Percentiles rank a stretch among this genome's conserved stretches.
These are phyloP conservation scores for Matsumyia berberina DNA, from an alignment of 2,888 invertebrate species.

Conservation along the genomic window DNA sequence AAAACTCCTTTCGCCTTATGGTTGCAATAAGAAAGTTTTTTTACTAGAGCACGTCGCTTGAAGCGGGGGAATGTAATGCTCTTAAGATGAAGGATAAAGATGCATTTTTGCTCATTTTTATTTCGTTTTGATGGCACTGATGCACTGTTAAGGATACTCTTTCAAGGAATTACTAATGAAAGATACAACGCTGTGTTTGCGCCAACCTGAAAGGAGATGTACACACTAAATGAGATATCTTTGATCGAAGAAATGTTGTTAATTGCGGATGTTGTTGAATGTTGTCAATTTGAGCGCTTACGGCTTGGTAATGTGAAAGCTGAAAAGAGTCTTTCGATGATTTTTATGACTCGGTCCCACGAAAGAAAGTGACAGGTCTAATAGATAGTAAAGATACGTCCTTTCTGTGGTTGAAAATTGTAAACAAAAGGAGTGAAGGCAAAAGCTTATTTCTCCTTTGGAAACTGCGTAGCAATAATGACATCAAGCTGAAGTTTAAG, in stretches of 20 bases:
- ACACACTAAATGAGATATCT: conserved; percentile 16
- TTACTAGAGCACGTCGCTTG: neutral
- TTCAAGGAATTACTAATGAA: conserved; percentile 18
- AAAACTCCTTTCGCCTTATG: too few relatives aligned
- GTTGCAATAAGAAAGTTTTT: conserved; percentile 6
- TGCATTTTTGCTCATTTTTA: conserved; percentile 12
- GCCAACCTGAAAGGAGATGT: neutral
- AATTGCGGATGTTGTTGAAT: neutral
- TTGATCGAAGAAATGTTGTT: conserved; percentile 11
- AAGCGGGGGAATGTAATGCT: neutral
- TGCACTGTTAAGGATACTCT: neutral
- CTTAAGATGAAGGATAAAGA: conserved; percentile 17
- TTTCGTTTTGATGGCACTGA: conserved; percentile 6
- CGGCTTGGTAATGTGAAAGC: too few relatives aligned
- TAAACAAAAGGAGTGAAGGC: too few relatives aligned
- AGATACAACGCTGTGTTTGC: conserved; percentile 1
- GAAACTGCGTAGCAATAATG: too few relatives aligned
- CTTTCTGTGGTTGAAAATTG: too few relatives aligned
- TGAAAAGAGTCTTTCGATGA: too few relatives aligned
- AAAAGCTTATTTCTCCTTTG: too few relatives aligned
- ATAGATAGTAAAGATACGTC: too few relatives aligned
- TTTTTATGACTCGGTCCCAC: too few relatives aligned
- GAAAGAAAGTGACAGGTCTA: too few relatives aligned
- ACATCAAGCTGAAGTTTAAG: too few relatives aligned
- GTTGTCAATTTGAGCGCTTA: too few relatives aligned